Conservation (phyloP, 2,888 invertebrate species). For the Globia sparganii region DNA sequence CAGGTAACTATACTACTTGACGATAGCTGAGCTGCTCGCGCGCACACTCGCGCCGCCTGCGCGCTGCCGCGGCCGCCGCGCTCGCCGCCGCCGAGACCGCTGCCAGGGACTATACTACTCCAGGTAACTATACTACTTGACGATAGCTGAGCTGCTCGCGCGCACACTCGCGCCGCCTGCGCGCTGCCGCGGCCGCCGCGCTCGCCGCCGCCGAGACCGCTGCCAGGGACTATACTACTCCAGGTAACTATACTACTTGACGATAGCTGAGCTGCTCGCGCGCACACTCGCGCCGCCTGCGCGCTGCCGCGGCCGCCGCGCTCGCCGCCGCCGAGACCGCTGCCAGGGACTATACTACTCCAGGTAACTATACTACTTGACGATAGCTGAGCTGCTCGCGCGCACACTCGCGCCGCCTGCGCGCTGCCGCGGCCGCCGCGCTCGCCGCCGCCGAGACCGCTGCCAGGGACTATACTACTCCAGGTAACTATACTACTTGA, state of each 20-base stretch:
- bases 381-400: no score
- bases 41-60: slow-evolving; percentile 1
- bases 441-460: no score
- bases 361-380: no score
- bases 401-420: no score
- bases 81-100: background rate
- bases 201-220: background rate
- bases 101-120: background rate
- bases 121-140: background rate
- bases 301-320: no score
- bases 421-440: no score
- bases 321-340: no score
- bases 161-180: background rate
- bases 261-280: background rate
- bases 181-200: background rate
- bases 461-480: no score
- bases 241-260: background rate
- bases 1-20: slow-evolving; percentile 14
- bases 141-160: background rate
- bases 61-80: background rate
- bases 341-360: no score
- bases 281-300: background rate
- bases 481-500: no score
- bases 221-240: background rate
- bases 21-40: background rate